Conservation (phyloP, 2,797 vertebrate genomes). For the Malacoraja senta region DNA sequence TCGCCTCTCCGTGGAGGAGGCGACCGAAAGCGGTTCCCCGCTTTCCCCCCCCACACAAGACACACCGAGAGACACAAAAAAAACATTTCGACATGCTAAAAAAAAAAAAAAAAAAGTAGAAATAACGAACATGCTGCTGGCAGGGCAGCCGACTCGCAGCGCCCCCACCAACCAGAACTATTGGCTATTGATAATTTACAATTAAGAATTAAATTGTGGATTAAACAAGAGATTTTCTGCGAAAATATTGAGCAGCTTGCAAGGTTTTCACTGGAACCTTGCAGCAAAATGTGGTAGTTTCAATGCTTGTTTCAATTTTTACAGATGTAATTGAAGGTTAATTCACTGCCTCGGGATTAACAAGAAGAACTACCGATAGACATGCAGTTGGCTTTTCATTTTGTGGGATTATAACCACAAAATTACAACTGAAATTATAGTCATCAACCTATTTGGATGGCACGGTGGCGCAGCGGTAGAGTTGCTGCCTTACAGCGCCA, state of each 20-base stretch:
- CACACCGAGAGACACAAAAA: too few relatives aligned
- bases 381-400: conserved; percentile 81
- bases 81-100: too few relatives aligned
- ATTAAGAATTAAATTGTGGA: conserved; percentile 1
- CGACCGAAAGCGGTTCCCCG: too few relatives aligned
- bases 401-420: conserved; percentile 87
- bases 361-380: conserved; percentile 90
- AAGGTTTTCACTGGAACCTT: conserved; percentile 68
- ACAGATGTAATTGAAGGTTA: conserved; percentile 92
- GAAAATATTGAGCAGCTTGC: conserved; percentile 77
- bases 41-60: too few relatives aligned
- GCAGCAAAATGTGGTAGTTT: conserved; percentile 58
- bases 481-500: too few relatives aligned
- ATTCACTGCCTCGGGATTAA: conserved; percentile 95
- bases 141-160: too few relatives aligned
- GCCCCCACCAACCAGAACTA: too few relatives aligned
- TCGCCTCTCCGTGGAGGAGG: too few relatives aligned
- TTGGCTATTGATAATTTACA: not conserved
- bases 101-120: too few relatives aligned
- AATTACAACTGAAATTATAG: conserved; percentile 77
- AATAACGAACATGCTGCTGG: too few relatives aligned
- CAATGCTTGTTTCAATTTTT: conserved; percentile 84
- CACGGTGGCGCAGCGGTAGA: too few relatives aligned
- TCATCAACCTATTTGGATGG: conserved; percentile 54
- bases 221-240: conserved; percentile 37